Percentiles rank a stretch among this genome's conserved stretches.
These are phyloP conservation scores for Eurytoma californica DNA, from an alignment of 2,888 invertebrate genomes.

Conservation along the genomic window DNA sequence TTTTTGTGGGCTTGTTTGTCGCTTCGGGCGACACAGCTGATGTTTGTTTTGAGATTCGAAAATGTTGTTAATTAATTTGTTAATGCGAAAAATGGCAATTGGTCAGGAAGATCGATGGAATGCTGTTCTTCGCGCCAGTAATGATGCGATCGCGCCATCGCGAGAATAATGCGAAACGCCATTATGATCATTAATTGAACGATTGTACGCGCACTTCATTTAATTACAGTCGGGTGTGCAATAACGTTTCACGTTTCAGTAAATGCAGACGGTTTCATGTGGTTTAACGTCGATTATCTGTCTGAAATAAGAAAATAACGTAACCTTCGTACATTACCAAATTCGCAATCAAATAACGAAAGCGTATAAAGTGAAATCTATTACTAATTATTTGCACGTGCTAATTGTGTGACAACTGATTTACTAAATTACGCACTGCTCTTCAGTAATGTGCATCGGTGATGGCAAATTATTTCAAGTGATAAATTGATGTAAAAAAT, in stretches of 20 bases:
- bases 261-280: slow-evolving; percentile 49
- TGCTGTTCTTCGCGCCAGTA: slow-evolving; percentile 41
- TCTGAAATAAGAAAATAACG: slow-evolving; percentile 54
- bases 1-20: too few relatives aligned
- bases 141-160: slow-evolving; percentile 53
- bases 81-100: slow-evolving; percentile 37
- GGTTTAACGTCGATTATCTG: slow-evolving; percentile 54
- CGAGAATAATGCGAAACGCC: slow-evolving; percentile 47
- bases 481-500: too few relatives aligned
- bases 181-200: slow-evolving; percentile 58
- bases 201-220: slow-evolving; percentile 55
- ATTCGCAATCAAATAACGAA: slow-evolving; percentile 37
- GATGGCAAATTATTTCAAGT: too few relatives aligned
- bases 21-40: not conserved
- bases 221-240: slow-evolving; percentile 45
- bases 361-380: slow-evolving; percentile 52
- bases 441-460: too few relatives aligned
- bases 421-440: not conserved
- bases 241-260: slow-evolving; percentile 56
- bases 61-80: slow-evolving; percentile 22
- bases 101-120: slow-evolving; percentile 39
- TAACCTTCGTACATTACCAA: slow-evolving; percentile 40
- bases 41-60: not conserved
- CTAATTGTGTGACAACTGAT: slow-evolving; percentile 23
- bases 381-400: slow-evolving; percentile 39